These are phyloP conservation scores for Leucozona laternaria DNA, from an alignment of 2,888 invertebrate genomes.

Conservation along the genomic window DNA sequence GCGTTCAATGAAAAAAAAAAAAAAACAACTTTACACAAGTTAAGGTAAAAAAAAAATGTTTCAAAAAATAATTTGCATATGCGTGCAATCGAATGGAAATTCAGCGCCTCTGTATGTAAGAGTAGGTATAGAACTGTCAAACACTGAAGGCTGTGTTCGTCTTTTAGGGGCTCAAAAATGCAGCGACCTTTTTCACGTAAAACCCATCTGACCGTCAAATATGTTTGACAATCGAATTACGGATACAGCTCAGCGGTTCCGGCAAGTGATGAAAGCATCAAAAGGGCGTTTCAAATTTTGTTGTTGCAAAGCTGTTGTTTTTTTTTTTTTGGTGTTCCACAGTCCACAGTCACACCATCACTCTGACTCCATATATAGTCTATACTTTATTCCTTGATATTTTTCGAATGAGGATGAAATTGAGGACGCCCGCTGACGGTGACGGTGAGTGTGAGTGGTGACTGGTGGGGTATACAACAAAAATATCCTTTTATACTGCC, in stretches of 20 bases:
- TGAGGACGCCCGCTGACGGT: neutral
- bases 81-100: constrained; percentile 59
- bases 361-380: neutral
- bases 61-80: constrained; percentile 73
- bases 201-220: constrained; percentile 80
- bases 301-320: constrained; percentile 27
- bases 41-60: constrained; percentile 16
- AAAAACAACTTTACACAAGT: neutral
- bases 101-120: constrained; percentile 39
- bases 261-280: constrained; percentile 66
- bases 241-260: constrained; percentile 53
- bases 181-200: constrained; percentile 79
- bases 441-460: too few species aligned
- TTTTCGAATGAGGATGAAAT: neutral
- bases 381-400: neutral
- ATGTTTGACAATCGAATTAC: constrained; percentile 80
- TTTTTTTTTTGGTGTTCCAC: neutral
- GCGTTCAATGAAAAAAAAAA: constrained; percentile 31
- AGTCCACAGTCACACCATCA: neutral
- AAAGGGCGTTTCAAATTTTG: constrained; percentile 60
- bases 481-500: neutral
- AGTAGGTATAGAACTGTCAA: constrained; percentile 24
- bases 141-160: constrained; percentile 29
- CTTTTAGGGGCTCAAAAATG: constrained; percentile 34
- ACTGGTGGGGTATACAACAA: neutral